Base-by-base conservation (phyloP, 2,888 invertebrate genomes). In the Orthosia cruda region DNA sequence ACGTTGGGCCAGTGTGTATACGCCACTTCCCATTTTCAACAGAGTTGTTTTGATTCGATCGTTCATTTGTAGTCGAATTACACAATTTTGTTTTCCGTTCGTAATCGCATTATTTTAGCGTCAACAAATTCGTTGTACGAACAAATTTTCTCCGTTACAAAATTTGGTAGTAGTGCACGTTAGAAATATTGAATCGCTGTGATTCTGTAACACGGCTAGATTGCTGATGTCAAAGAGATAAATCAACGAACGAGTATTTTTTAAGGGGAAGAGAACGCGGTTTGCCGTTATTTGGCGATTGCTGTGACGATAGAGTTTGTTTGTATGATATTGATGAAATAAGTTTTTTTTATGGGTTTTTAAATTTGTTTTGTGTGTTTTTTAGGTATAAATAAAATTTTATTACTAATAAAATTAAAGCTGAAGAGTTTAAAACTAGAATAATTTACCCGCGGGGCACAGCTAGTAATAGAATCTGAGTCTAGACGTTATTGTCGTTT, bases 111-210 rank as follows among this genome's bases (percentile, higher is more conserved):
- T 82, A 76, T 82, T 82, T 80, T 63, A 54, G 18, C 63, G 68
- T 52, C 61, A 76, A 81, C 57, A 82, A 69, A 82, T 58, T n/a
- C 20, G 54, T 58, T 69, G 32, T 66, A 45, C 40, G 81, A 85
- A 85, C 84, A 77, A 87, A 85, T 87, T 87, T 89, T 84, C 79
- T 55, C 77, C 57, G 79, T 84, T 85, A 83, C 81, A 83, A 87
- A 86, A 86, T 89, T 80, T 80, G 85, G 75, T 87, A 87, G 85
- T 84, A 81, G 74, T 64, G 83, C 73, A 70, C 71, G 77, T 75
- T 78, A 84, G 89, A 90, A 88, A 90, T 87, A 87, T 87, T 77
- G 61, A 50, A 54, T 61, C 23, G 52, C 54, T 52, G 40, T 67
- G 67, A 59, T 74, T 69, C 52, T 68, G 74, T 58, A 74, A 62